These are phyloP conservation scores for Setophaga coronata DNA, from an alignment of 2,113 vertebrate genomes.

Conservation along the genomic window DNA sequence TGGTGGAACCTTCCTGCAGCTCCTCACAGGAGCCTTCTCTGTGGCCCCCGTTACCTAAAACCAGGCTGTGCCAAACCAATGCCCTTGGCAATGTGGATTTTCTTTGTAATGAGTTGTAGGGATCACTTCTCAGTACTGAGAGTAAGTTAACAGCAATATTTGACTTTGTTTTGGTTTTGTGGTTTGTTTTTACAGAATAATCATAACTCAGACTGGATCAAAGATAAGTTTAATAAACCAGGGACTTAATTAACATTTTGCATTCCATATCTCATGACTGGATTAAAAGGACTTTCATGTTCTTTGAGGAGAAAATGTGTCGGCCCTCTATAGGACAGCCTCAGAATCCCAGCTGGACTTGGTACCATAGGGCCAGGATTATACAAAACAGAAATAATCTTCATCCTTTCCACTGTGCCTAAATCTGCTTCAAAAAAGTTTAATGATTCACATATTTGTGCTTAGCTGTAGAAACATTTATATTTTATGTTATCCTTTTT, in stretches of 20 bases:
- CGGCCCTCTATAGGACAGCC: not conserved
- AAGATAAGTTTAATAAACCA: constrained; percentile 25
- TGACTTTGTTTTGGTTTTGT: not conserved
- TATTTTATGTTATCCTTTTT: not conserved
- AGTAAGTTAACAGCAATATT: not conserved
- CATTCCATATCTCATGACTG: not conserved
- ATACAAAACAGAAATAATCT: not conserved
- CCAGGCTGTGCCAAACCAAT: not conserved
- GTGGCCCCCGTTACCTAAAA: not conserved
- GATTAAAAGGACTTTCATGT: constrained; percentile 32
- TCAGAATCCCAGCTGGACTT: not conserved
- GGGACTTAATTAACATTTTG: constrained; percentile 8
- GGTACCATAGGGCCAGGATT: not conserved
- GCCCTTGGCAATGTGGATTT: not conserved
- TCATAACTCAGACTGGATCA: not conserved
- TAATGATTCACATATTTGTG: not conserved
- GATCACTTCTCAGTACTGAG: not conserved
- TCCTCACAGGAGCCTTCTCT: not conserved
- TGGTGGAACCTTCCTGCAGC: not conserved
- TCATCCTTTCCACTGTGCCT: not conserved
- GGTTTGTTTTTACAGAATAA: not conserved
- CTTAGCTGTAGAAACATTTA: not conserved
- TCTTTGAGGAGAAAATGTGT: constrained; percentile 11
- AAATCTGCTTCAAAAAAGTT: not conserved
- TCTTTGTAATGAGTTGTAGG: not conserved